phyloP scores from a whole-genome alignment of 2,888 invertebrate genomes.

The Erebia ligea region DNA sequence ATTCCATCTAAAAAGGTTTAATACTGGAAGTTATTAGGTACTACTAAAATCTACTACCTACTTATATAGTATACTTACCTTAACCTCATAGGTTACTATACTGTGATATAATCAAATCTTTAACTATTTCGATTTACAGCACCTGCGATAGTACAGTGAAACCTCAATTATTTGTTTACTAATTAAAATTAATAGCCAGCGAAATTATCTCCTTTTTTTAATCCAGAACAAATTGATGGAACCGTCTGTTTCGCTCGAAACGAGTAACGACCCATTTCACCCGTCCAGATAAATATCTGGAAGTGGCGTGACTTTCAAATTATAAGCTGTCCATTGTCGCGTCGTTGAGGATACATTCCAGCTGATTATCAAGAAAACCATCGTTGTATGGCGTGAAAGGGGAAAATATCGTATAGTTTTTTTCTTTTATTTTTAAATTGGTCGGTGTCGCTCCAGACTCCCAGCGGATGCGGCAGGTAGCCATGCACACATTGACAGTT shows the following conservation, averaged over 20 bases:
- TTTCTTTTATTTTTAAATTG: constrained; percentile 57
- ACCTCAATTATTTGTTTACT: constrained; percentile 58
- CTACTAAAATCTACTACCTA: no score
- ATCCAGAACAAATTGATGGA: constrained; percentile 57
- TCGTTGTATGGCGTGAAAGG: constrained; percentile 65
- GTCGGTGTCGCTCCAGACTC: constrained; percentile 52
- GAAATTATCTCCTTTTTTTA: constrained; percentile 58
- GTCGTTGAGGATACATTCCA: constrained; percentile 44
- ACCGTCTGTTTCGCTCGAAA: constrained; percentile 46
- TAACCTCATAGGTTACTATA: no score
- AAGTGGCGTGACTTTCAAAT: constrained; percentile 41
- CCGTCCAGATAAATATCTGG: constrained; percentile 45
- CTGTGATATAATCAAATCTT: neutral
- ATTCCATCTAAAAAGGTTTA: neutral
- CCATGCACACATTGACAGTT: constrained; percentile 64
- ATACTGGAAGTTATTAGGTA: no score
- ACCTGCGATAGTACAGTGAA: constrained; percentile 10
- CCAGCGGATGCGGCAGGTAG: constrained; percentile 70
- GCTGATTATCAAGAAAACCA: constrained; percentile 47
- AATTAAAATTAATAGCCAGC: constrained; percentile 65
- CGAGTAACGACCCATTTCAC: constrained; percentile 49
- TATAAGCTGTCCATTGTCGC: constrained; percentile 50
- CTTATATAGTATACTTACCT: no score
- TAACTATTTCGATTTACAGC: no score
- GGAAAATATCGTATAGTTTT: constrained; percentile 53